These are phyloP conservation scores for Equus quagga DNA, from an alignment of 2,113 vertebrate genomes.

Conservation along the genomic window DNA sequence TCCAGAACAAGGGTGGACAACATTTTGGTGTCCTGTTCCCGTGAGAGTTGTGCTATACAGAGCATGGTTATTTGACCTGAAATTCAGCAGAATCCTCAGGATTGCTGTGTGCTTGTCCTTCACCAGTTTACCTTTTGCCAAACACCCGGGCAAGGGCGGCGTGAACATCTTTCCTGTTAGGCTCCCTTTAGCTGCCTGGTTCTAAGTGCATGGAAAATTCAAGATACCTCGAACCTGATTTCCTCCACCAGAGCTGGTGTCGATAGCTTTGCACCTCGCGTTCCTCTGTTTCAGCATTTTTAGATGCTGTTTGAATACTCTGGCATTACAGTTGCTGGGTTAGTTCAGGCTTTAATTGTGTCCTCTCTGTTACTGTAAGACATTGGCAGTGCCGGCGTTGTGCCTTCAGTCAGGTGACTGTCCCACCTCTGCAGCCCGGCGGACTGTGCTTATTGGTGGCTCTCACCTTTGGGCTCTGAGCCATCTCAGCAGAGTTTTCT, in stretches of 20 bases:
- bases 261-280: rapidly evolving
- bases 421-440: too few relatives aligned
- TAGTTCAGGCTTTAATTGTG: background rate
- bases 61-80: background rate
- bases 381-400: too few relatives aligned
- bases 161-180: background rate
- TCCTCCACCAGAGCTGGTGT: background rate
- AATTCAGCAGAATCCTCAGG: background rate
- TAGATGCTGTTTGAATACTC: background rate
- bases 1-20: background rate
- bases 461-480: background rate
- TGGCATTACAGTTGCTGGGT: rapidly evolving
- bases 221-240: background rate
- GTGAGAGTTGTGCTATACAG: rapidly evolving
- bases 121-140: background rate
- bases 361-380: background rate
- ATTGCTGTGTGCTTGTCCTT: background rate
- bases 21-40: too few relatives aligned
- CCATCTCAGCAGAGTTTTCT: background rate
- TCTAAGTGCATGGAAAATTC: background rate
- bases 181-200: background rate
- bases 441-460: rapidly evolving
- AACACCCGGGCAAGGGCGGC: rapidly evolving
- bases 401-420: too few relatives aligned
- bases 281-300: background rate